phyloP scores from a whole-genome alignment of 2,113 vertebrate species.

The Lepus americanus region DNA sequence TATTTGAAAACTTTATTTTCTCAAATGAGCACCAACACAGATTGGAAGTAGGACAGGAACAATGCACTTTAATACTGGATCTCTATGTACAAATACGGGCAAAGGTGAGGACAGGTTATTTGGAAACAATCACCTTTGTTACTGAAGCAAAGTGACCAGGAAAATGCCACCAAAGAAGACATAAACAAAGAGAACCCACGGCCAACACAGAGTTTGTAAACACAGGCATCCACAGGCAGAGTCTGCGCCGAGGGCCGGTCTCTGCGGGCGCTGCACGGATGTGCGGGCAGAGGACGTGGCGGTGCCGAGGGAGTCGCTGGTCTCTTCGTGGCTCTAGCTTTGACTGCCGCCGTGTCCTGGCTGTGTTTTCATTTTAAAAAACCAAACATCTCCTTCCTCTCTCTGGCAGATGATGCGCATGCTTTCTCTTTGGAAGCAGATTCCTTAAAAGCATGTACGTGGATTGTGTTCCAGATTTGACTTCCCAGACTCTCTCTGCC shows the following conservation, averaged over 20 bases:
- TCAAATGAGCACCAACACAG: conserved; percentile 94
- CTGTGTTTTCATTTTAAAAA: conserved; percentile 63
- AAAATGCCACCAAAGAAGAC: conserved; percentile 78
- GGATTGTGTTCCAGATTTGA: conserved; percentile 72
- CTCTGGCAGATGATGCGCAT: conserved; percentile 30
- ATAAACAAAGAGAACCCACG: conserved; percentile 61
- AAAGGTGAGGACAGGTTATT: conserved; percentile 85
- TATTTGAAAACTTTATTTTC: conserved; percentile 93
- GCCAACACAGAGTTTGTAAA: conserved; percentile 89
- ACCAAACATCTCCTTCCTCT: conserved; percentile 78
- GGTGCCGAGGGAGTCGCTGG: conserved; percentile 78
- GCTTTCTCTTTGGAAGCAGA: conserved; percentile 72
- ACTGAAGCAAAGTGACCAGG: conserved; percentile 88
- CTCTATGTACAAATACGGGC: conserved; percentile 89
- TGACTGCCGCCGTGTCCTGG: conserved; percentile 61
- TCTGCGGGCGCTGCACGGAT: conserved; percentile 72
- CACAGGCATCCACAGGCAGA: conserved; percentile 88
- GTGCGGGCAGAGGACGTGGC: conserved; percentile 68
- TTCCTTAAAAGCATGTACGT: conserved; percentile 74
- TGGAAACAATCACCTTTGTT: conserved; percentile 88
- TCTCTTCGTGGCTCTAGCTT: conserved; percentile 80
- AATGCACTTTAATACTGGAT: conserved; percentile 90
- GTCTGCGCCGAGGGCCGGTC: conserved; percentile 86
- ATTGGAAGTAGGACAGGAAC: conserved; percentile 90
- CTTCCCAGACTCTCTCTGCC: conserved; percentile 79